phyloP scores from a whole-genome alignment of 2,888 invertebrate genomes.

The Carabus problematicus region DNA sequence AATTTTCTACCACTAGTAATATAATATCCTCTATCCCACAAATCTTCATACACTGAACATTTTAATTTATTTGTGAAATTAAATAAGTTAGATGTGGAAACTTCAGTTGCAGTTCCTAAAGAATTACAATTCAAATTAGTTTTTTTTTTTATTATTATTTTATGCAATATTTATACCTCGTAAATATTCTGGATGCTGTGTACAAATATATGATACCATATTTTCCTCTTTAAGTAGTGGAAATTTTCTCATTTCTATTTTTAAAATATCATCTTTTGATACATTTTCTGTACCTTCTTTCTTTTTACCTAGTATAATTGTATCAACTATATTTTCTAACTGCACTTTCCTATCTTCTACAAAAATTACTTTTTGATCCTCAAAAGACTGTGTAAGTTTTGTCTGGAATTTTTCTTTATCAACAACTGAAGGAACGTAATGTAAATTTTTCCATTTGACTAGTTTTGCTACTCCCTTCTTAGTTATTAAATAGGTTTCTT shows the following conservation, averaged over 20 bases:
- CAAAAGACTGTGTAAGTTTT: conserved; percentile 59
- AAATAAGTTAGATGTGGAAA: conserved; percentile 61
- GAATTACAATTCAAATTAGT: conserved; percentile 8
- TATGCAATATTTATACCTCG: conserved; percentile 35
- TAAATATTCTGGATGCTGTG: conserved; percentile 60
- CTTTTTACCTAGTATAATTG: conserved; percentile 80
- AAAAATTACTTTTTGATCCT: conserved; percentile 62
- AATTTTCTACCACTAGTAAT: conserved; percentile 88
- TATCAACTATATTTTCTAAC: conserved; percentile 71
- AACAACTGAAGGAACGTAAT: conserved; percentile 57
- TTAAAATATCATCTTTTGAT: conserved; percentile 67
- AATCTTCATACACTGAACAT: conserved; percentile 77
- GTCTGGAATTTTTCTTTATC: conserved; percentile 60
- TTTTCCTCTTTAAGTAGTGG: conserved; percentile 66
- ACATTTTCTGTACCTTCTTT: conserved; percentile 63
- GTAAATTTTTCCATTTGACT: conserved; percentile 59
- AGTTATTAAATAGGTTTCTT: conserved; percentile 78
- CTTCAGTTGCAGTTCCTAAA: conserved; percentile 50
- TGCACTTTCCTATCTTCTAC: conserved; percentile 69
- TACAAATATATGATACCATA: conserved; percentile 74
- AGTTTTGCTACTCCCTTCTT: conserved; percentile 73
- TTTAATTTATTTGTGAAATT: conserved; percentile 57
- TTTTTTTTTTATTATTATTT: conserved; percentile 8
- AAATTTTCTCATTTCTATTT: conserved; percentile 75
- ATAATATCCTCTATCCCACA: conserved; percentile 83